Evolutionary conservation across 2,888 invertebrate species (phyloP).

Genomic region (Drosophila maculinotata): DNA sequence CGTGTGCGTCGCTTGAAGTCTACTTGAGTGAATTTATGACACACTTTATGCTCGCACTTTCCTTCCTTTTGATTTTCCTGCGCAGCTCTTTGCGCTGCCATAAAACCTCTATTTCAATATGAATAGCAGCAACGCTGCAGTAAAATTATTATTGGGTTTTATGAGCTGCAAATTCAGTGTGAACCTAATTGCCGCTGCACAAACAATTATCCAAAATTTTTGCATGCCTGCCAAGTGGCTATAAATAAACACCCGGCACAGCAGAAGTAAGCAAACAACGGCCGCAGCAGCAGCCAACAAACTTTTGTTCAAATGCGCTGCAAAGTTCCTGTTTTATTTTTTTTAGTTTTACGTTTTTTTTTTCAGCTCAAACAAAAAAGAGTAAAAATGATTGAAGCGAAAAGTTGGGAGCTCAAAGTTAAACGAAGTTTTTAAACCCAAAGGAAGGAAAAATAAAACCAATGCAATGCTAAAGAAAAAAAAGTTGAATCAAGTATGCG

Average conservation of each 20-base stretch:
- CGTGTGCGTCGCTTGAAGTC: conserved; percentile 5
- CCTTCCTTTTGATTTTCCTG: conserved; percentile 14
- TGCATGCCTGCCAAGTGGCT: conserved; percentile 42
- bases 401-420: conserved; percentile 61
- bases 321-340: conserved; percentile 18
- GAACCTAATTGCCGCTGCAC: conserved; percentile 52
- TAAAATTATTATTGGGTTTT: conserved; percentile 34
- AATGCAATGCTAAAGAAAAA: conserved; percentile 21
- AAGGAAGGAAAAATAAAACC: conserved; percentile 8
- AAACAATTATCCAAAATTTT: conserved; percentile 46
- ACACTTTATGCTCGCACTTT: conserved; percentile 42
- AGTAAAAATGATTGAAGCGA: conserved; percentile 57
- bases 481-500: conserved; percentile 19
- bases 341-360: conserved; percentile 2
- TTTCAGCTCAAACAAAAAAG: conserved; percentile 19
- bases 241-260: conserved; percentile 57
- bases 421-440: conserved; percentile 51
- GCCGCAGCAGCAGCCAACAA: conserved; percentile 15
- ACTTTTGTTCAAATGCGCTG: conserved; percentile 46
- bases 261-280: conserved; percentile 12
- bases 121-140: conserved; percentile 40
- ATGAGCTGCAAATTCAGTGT: conserved; percentile 48
- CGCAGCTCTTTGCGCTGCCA: conserved; percentile 3
- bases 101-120: conserved; percentile 41
- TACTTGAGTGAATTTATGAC: conserved; percentile 58